Conservation (phyloP, 2,113 vertebrate genomes). For the Tapirus terrestris region DNA sequence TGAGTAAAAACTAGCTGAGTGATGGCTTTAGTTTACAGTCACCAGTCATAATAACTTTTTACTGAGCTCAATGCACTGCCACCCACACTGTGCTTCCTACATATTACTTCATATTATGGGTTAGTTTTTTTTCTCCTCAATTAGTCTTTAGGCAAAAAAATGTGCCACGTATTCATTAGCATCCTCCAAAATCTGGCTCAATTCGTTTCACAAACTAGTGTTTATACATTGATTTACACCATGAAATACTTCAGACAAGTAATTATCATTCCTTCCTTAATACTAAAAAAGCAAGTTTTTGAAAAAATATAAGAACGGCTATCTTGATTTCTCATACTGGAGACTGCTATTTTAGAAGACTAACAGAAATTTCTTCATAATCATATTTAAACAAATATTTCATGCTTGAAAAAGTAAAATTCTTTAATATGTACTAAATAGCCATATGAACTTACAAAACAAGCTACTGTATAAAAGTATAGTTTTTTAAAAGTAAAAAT, state of each 20-base stretch:
- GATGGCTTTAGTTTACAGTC: neutral
- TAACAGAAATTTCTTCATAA: neutral
- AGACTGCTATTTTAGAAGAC: neutral
- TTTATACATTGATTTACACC: neutral
- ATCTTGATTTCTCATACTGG: neutral
- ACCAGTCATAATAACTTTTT: neutral
- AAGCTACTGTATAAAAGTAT: neutral
- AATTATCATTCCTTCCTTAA: neutral
- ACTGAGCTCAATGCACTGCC: neutral
- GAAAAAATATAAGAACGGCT: neutral
- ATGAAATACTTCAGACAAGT: neutral
- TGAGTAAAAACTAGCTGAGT: neutral
- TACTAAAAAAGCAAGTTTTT: neutral
- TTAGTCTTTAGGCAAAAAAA: neutral
- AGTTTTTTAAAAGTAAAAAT: neutral
- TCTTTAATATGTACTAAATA: slow-evolving; percentile 1
- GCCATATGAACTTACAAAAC: slow-evolving; percentile 6
- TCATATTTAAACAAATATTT: slow-evolving; percentile 28
- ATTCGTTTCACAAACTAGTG: neutral
- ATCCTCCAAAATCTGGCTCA: neutral
- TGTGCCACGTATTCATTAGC: neutral
- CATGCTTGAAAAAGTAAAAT: slow-evolving; percentile 30
- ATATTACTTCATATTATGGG: neutral
- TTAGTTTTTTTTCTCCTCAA: neutral
- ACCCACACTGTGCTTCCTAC: neutral